A percentile compares a stretch with the other conserved stretches of the same genome.
Evolutionary conservation across 1,140 invertebrate species (phyloP).

Genomic region (Nymphalis io): DNA sequence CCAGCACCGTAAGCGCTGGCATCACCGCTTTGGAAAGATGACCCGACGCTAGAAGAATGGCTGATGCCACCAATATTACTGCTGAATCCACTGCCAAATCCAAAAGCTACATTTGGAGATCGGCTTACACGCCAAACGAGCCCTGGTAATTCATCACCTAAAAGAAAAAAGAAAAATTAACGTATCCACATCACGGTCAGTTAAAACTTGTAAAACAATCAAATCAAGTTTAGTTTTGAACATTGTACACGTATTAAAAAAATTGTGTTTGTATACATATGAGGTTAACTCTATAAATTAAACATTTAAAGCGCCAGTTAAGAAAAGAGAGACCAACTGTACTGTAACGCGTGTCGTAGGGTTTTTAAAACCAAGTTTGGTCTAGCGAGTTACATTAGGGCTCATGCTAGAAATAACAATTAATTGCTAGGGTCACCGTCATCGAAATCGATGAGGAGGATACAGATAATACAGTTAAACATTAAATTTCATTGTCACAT

Average conservation of each 20-base stretch:
- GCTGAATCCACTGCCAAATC: slow-evolving; percentile 69
- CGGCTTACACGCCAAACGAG: slow-evolving; percentile 20
- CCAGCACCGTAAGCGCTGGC: slow-evolving; percentile 56
- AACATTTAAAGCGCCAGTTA: too few relatives aligned
- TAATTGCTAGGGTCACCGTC: too few relatives aligned
- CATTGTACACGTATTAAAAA: too few relatives aligned
- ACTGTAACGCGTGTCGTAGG: too few relatives aligned
- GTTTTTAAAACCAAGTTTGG: too few relatives aligned
- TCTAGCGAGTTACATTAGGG: slow-evolving; percentile 53
- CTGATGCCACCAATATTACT: slow-evolving; percentile 69
- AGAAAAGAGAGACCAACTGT: too few relatives aligned
- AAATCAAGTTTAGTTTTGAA: too few relatives aligned
- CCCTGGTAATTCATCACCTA: slow-evolving; percentile 19
- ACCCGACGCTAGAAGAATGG: slow-evolving; percentile 60
- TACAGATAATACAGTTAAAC: neutral
- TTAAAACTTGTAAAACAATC: too few relatives aligned
- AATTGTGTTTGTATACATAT: too few relatives aligned
- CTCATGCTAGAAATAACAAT: slow-evolving; percentile 21
- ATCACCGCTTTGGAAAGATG: slow-evolving; percentile 62
- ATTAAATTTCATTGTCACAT: neutral
- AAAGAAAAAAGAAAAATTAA: slow-evolving; percentile 8
- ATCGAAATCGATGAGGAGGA: neutral
- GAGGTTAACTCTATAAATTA: neutral
- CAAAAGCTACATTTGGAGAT: slow-evolving; percentile 53
- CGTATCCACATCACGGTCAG: neutral